Evolutionary conservation across 2,888 invertebrate species (phyloP).

Genomic region (Nebria brevicollis): DNA sequence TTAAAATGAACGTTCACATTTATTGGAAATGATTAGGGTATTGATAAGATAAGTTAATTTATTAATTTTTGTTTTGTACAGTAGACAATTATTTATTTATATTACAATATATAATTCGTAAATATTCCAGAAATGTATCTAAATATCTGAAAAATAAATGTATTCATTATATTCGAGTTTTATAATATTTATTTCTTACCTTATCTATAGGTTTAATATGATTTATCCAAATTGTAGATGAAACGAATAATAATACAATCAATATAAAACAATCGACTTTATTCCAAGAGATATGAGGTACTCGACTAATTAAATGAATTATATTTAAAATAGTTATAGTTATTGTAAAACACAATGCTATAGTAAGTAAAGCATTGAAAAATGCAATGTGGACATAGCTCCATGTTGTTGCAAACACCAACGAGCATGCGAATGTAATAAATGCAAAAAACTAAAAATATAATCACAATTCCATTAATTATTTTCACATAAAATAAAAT

Average conservation of each 20-base stretch:
- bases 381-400: slow-evolving; percentile 19
- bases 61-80: not conserved
- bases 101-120: too few species aligned
- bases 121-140: slow-evolving; percentile 5
- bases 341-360: slow-evolving; percentile 4
- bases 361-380: slow-evolving; percentile 16
- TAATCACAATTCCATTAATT: too few species aligned
- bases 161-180: not conserved
- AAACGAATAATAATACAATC: slow-evolving; percentile 7
- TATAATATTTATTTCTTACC: slow-evolving; percentile 17
- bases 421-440: slow-evolving; percentile 21
- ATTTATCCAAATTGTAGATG: slow-evolving; percentile 4
- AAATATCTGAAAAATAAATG: slow-evolving; percentile 21
- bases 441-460: slow-evolving; percentile 17
- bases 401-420: slow-evolving; percentile 20
- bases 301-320: slow-evolving; percentile 2
- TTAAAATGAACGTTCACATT: not conserved
- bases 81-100: too few species aligned
- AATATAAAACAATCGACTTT: slow-evolving; percentile 32
- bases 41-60: not conserved
- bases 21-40: not conserved
- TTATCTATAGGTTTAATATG: not conserved
- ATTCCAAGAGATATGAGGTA: slow-evolving; percentile 20
- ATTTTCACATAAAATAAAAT: not conserved
- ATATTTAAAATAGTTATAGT: slow-evolving; percentile 12